These are phyloP conservation scores for Nymphalis io DNA, from an alignment of 1,140 invertebrate genomes.

Conservation along the genomic window DNA sequence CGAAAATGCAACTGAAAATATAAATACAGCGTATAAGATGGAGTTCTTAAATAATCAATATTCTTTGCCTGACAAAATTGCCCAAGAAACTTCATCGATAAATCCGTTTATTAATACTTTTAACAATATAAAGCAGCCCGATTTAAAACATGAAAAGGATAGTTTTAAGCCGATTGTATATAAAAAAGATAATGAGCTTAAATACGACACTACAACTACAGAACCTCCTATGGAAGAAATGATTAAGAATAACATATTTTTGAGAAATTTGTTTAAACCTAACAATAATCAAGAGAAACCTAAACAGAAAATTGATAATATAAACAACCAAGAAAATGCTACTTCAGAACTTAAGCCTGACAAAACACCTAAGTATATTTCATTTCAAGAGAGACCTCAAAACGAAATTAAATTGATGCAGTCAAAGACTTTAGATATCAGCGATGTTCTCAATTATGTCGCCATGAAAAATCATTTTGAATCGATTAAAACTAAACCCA, in stretches of 20 bases:
- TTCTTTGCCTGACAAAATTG: not conserved
- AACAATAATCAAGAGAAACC: slow-evolving; percentile 37
- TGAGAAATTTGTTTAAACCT: slow-evolving; percentile 60
- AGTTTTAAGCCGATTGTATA: slow-evolving; percentile 53
- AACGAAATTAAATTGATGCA: slow-evolving; percentile 54
- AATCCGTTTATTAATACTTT: slow-evolving; percentile 6
- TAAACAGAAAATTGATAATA: slow-evolving; percentile 7
- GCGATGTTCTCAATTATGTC: slow-evolving; percentile 63
- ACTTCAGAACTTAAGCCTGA: slow-evolving; percentile 40
- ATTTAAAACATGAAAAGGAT: slow-evolving; percentile 36
- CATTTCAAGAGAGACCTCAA: slow-evolving; percentile 46
- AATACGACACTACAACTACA: slow-evolving; percentile 42
- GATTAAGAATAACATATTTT: slow-evolving; percentile 60
- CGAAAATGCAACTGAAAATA: slow-evolving; percentile 27
- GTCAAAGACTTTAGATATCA: slow-evolving; percentile 57
- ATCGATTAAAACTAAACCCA: slow-evolving; percentile 61
- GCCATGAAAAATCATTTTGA: slow-evolving; percentile 67
- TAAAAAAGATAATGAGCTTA: slow-evolving; percentile 33
- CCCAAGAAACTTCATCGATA: not conserved
- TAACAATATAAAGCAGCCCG: slow-evolving; percentile 6
- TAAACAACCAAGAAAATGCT: slow-evolving; percentile 13
- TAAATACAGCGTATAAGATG: not conserved
- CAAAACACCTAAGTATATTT: slow-evolving; percentile 53
- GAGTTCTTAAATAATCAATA: not conserved
- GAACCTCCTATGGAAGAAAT: slow-evolving; percentile 50